These are phyloP conservation scores for Anseranas semipalmata DNA, from an alignment of 2,113 vertebrate genomes.

Conservation along the genomic window DNA sequence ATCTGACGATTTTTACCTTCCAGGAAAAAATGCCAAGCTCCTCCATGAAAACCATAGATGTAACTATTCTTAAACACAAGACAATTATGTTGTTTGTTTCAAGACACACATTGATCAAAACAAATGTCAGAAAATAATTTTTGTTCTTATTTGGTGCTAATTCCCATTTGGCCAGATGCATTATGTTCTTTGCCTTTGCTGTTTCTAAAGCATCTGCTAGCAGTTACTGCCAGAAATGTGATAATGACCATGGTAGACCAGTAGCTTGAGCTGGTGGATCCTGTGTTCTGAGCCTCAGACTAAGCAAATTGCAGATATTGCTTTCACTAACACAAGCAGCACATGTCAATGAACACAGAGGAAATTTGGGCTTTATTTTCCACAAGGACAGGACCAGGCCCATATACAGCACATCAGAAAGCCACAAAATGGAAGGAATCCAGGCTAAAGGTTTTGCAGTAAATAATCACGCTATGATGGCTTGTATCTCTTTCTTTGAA, in stretches of 20 bases:
- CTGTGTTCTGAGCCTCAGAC: not conserved
- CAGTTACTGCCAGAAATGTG: slow-evolving; percentile 36
- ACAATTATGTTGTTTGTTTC: not conserved
- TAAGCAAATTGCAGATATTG: not conserved
- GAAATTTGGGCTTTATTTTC: not conserved
- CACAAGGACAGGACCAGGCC: not conserved
- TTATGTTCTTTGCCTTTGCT: not conserved
- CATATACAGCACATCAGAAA: not conserved
- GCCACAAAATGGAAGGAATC: not conserved
- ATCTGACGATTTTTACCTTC: not conserved
- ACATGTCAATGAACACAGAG: not conserved
- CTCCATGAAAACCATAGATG: not conserved
- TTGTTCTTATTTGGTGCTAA: not conserved
- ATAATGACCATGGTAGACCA: not conserved
- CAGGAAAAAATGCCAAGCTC: not conserved
- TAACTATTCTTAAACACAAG: not conserved
- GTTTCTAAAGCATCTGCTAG: slow-evolving; percentile 30
- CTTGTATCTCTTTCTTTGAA: not conserved
- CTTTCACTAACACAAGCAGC: not conserved
- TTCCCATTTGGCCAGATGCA: not conserved
- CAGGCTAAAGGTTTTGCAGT: slow-evolving; percentile 2
- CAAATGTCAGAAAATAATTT: not conserved
- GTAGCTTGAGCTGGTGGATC: slow-evolving; percentile 11
- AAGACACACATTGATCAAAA: not conserved
- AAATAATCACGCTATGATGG: not conserved